Conservation (phyloP, 2,113 vertebrate species). For the Aythya baeri region DNA sequence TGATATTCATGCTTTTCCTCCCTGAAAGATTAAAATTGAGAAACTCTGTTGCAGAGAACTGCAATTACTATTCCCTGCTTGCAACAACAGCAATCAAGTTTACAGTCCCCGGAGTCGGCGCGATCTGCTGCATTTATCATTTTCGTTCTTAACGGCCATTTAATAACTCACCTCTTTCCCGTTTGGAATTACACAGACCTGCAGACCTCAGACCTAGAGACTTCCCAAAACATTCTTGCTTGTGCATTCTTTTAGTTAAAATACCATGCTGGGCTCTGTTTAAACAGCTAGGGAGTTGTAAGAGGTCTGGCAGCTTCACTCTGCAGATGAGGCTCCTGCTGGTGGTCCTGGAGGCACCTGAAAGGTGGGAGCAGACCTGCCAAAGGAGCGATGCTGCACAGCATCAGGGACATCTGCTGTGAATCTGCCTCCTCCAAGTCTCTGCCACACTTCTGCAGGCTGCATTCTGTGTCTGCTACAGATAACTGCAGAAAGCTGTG, state of each 20-base stretch:
- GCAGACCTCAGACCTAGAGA: neutral
- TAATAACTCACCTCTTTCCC: constrained; percentile 2
- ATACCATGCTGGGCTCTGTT: neutral
- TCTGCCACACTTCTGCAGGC: neutral
- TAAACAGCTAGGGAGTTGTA: neutral
- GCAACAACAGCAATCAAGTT: constrained; percentile 56
- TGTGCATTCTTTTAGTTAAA: neutral
- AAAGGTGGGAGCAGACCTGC: neutral
- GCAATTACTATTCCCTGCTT: constrained; percentile 57
- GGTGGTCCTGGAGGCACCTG: accelerated
- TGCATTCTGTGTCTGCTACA: neutral
- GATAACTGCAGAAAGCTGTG: neutral
- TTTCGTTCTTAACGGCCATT: constrained; percentile 35
- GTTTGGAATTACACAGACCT: neutral
- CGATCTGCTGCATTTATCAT: constrained; percentile 29
- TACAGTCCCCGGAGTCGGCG: constrained; percentile 33
- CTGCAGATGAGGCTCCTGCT: accelerated
- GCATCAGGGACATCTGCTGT: neutral
- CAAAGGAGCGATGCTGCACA: neutral
- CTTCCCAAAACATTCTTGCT: neutral
- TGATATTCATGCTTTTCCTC: constrained; percentile 45
- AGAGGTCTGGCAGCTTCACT: neutral
- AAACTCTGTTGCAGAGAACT: constrained; percentile 34
- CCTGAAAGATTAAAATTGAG: constrained; percentile 46
- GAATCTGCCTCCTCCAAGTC: neutral